Evolutionary conservation across 2,113 vertebrate genomes (phyloP).

Genomic region (Gallinago media): DNA sequence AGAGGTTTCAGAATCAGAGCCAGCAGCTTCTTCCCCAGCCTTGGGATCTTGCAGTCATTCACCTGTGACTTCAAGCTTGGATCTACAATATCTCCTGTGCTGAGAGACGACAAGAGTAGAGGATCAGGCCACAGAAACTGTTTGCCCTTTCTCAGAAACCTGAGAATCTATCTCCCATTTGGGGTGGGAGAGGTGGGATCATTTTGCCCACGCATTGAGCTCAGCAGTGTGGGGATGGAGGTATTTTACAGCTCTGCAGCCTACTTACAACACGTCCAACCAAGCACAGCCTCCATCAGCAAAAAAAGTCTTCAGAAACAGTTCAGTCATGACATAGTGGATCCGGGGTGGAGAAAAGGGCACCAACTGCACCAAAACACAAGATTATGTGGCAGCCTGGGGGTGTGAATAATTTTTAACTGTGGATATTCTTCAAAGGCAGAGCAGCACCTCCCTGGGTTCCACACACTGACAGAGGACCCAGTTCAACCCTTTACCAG

Average conservation of each 20-base stretch:
- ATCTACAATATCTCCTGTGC: constrained; percentile 79
- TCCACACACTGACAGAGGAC: not conserved
- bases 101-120: constrained; percentile 46
- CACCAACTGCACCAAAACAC: constrained; percentile 80
- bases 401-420: not conserved
- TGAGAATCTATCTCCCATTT: not conserved
- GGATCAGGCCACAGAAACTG: not conserved
- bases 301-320: constrained; percentile 62
- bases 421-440: not conserved
- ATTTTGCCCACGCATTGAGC: accelerated
- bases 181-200: not conserved
- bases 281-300: constrained; percentile 76
- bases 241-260: not conserved
- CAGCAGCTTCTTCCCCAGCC: constrained; percentile 79
- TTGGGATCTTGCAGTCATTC: constrained; percentile 50
- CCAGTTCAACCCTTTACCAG: not conserved
- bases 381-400: not conserved
- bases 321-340: constrained; percentile 39
- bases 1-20: constrained; percentile 81
- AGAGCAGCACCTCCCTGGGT: not conserved
- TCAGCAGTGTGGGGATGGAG: accelerated
- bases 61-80: constrained; percentile 68
- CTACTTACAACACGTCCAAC: constrained; percentile 52
- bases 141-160: not conserved
- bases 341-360: constrained; percentile 79